Evolutionary conservation across 2,888 invertebrate genomes (phyloP).

Genomic region (Tholera decimalis): DNA sequence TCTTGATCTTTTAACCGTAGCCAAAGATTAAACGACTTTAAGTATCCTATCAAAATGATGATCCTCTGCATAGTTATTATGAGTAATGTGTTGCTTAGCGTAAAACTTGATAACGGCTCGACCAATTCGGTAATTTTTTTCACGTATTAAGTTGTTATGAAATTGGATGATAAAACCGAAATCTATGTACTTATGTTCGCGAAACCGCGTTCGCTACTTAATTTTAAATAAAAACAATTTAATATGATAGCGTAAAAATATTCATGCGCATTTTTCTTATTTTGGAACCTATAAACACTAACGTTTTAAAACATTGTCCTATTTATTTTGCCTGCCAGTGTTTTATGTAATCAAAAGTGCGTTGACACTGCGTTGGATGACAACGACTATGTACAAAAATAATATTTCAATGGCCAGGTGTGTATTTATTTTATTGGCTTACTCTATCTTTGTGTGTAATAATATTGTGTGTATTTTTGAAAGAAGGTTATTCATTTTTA

Average conservation of each 20-base stretch:
- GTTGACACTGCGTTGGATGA: slow-evolving; percentile 45
- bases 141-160: no score
- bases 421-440: slow-evolving; percentile 44
- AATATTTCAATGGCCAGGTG: slow-evolving; percentile 49
- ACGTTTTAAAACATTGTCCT: neutral
- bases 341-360: slow-evolving; percentile 38
- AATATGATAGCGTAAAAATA: no score
- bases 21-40: neutral
- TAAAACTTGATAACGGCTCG: no score
- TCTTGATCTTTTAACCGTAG: neutral
- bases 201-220: no score
- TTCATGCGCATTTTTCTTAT: no score
- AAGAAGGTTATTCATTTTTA: neutral
- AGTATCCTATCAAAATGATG: neutral
- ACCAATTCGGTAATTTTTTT: no score
- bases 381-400: slow-evolving; percentile 42
- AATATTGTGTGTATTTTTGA: slow-evolving; percentile 6
- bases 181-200: no score
- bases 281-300: no score
- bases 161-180: no score
- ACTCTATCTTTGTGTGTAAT: slow-evolving; percentile 24
- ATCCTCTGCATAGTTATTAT: no score
- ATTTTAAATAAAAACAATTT: no score
- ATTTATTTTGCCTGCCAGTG: slow-evolving; percentile 29
- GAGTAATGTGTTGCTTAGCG: no score